Evolutionary conservation across 2,888 invertebrate genomes (phyloP).

Genomic region (Microdon myrmicae): DNA sequence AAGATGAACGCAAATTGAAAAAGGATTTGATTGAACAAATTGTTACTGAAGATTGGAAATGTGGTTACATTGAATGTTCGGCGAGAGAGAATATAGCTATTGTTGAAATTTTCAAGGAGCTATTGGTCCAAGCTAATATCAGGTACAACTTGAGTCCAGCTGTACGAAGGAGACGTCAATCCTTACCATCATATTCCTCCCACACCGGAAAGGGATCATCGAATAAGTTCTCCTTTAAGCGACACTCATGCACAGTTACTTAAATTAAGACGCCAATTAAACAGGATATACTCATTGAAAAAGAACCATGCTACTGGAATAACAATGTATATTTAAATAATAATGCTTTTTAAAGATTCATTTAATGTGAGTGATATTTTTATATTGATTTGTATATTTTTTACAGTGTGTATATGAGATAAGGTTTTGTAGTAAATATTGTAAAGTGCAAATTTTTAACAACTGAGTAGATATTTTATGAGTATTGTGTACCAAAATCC

Average conservation of each 20-base stretch:
- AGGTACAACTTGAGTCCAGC: conserved; percentile 68
- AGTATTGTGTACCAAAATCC: too few relatives aligned
- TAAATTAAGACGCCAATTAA: conserved; percentile 37
- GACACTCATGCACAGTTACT: conserved; percentile 58
- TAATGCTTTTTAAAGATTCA: conserved; percentile 27
- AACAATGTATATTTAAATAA: conserved; percentile 9
- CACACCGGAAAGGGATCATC: conserved; percentile 54
- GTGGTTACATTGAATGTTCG: conserved; percentile 69
- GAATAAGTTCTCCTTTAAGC: conserved; percentile 54
- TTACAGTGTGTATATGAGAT: conserved; percentile 24
- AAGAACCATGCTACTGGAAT: neutral
- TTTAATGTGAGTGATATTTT: conserved; percentile 47
- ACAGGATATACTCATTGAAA: neutral
- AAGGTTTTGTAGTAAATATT: conserved; percentile 21
- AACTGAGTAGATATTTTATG: too few relatives aligned
- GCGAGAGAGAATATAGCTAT: conserved; percentile 69
- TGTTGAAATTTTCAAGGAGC: conserved; percentile 68
- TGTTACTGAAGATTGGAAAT: conserved; percentile 68
- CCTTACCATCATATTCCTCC: conserved; percentile 62
- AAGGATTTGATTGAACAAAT: conserved; percentile 65
- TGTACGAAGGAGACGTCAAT: conserved; percentile 66
- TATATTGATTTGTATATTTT: conserved; percentile 37
- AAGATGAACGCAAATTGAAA: conserved; percentile 62
- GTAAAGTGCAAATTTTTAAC: conserved; percentile 31
- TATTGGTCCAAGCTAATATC: conserved; percentile 68